Conservation (phyloP, 2,888 invertebrate species). For the Carterocephalus palaemon region DNA sequence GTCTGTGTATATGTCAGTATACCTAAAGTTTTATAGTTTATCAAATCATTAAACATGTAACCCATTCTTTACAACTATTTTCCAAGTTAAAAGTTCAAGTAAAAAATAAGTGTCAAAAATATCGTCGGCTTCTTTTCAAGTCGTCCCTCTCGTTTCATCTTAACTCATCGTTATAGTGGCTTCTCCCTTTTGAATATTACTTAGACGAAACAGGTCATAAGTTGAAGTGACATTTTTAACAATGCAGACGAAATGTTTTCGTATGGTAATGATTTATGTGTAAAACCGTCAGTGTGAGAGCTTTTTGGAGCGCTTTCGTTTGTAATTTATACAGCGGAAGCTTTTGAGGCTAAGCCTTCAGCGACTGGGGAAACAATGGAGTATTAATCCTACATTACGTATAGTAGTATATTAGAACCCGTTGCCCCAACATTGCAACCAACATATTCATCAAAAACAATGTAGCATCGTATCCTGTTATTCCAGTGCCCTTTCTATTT, state of each 20-base stretch:
- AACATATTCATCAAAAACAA: conserved; percentile 20
- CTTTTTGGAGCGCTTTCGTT: conserved; percentile 54
- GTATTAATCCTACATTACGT: conserved; percentile 36
- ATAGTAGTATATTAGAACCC: conserved; percentile 14
- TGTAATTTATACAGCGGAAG: conserved; percentile 54
- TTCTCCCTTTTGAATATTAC: conserved; percentile 66
- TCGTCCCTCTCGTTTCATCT: conserved; percentile 47
- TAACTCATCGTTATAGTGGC: conserved; percentile 45
- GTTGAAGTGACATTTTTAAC: conserved; percentile 77
- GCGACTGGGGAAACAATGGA: conserved; percentile 51
- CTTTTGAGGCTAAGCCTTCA: conserved; percentile 23
- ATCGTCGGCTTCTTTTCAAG: conserved; percentile 66
- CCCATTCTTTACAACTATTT: conserved; percentile 1
- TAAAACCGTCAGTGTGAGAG: conserved; percentile 59
- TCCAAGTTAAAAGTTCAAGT: conserved; percentile 18
- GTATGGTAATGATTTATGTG: conserved; percentile 78
- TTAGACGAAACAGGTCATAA: conserved; percentile 75
- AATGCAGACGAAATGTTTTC: conserved; percentile 76
- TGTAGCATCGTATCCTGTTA: conserved; percentile 24
- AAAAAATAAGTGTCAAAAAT: conserved; percentile 39
- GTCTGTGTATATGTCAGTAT: too few relatives aligned
- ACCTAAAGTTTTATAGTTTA: too few relatives aligned
- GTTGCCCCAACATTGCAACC: conserved; percentile 21
- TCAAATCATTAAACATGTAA: too few relatives aligned
- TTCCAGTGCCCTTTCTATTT: conserved; percentile 24